Conservation (phyloP, 2,113 vertebrate species). For the zebrafish (Danio rerio) region GRCz12tu NC_133180.1:35519001-35519500, state of each 20-base stretch:
- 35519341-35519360: constrained; percentile 21
- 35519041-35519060: constrained; percentile 95
- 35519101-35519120: constrained; percentile 61
- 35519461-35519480: constrained; percentile 33
- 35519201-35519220: neutral
- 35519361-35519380: constrained; percentile 63
- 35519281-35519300: constrained; percentile 38
- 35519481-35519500: constrained; percentile 23
- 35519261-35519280: constrained; percentile 27
- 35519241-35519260: constrained; percentile 27
- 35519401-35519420: constrained; percentile 90
- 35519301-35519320: constrained; percentile 19
- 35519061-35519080: constrained; percentile 99
- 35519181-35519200: neutral
- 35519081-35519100: constrained; percentile 98
- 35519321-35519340: constrained; percentile 36
- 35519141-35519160: neutral
- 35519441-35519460: constrained; percentile 48
- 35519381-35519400: constrained; percentile 82
- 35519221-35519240: constrained; percentile 16
- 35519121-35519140: neutral
- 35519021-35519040: constrained; percentile 84
- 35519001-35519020: constrained; percentile 82
- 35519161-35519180: neutral
- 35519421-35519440: constrained; percentile 81